These are phyloP conservation scores for Ochotona princeps DNA, from an alignment of 2,113 vertebrate genomes.

Conservation along the genomic window DNA sequence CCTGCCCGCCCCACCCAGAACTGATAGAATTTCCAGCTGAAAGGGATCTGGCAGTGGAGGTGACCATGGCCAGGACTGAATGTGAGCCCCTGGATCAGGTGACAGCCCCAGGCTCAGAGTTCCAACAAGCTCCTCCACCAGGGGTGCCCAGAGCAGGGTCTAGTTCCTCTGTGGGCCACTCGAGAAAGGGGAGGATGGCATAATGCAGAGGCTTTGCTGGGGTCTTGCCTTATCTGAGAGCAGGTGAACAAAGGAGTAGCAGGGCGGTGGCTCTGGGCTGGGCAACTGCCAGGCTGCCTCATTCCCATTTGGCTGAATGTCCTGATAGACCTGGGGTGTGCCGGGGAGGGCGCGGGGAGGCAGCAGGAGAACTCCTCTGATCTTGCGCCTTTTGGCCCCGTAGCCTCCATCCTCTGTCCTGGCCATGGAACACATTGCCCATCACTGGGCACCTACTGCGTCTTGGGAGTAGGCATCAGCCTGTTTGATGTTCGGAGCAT, in stretches of 20 bases:
- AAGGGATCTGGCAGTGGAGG: conserved; percentile 69
- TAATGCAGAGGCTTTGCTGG: not conserved
- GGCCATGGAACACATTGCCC: not conserved
- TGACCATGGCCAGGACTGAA: conserved; percentile 58
- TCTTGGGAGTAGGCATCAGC: not conserved
- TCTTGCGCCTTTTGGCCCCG: not conserved
- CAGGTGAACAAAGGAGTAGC: not conserved
- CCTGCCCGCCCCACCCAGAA: not conserved
- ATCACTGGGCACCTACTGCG: not conserved
- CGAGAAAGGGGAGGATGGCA: not conserved
- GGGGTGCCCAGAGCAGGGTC: conserved; percentile 28
- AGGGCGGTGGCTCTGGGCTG: not conserved
- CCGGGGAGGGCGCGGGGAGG: too few relatives aligned
- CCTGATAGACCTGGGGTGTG: not conserved
- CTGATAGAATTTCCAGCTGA: conserved; percentile 77
- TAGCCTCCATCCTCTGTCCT: not conserved
- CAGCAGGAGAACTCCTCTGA: not conserved
- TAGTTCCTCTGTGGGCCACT: not conserved
- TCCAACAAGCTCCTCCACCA: conserved; percentile 28
- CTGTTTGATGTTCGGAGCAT: not conserved
- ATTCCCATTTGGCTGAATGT: not conserved
- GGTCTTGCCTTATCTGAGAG: not conserved
- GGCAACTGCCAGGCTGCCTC: not conserved
- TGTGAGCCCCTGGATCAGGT: conserved; percentile 76
- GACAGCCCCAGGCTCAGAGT: conserved; percentile 54